Evolutionary conservation across 2,113 vertebrate genomes (phyloP).

Genomic region (Phycodurus eques): DNA sequence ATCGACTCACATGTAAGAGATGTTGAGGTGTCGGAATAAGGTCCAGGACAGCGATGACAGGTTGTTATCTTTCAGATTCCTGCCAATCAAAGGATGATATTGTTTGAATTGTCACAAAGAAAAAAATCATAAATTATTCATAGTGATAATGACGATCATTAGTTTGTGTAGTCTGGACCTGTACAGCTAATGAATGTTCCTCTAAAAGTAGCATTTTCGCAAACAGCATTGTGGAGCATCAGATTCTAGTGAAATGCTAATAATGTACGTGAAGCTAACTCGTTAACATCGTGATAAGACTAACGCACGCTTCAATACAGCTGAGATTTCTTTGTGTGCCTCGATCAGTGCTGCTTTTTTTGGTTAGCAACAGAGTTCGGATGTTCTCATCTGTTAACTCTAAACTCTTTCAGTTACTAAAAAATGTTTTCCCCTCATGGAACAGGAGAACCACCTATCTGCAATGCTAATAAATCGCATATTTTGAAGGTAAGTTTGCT

Average conservation of each 20-base stretch:
- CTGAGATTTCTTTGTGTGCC: not conserved
- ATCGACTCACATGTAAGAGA: slow-evolving; percentile 92
- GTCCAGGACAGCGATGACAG: slow-evolving; percentile 90
- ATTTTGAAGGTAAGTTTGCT: too few relatives aligned
- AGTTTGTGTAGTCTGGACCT: too few relatives aligned
- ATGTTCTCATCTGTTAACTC: not conserved
- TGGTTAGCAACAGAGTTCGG: not conserved
- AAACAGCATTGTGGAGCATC: too few relatives aligned
- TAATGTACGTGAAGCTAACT: too few relatives aligned
- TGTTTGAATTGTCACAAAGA: not conserved
- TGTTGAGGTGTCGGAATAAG: slow-evolving; percentile 88
- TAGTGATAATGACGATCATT: not conserved
- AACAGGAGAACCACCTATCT: too few relatives aligned
- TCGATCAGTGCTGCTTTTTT: not conserved
- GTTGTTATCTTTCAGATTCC: slow-evolving; percentile 96
- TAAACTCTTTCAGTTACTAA: not conserved
- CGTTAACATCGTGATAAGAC: too few relatives aligned
- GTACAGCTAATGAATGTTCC: too few relatives aligned
- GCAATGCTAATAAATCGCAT: too few relatives aligned
- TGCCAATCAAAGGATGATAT: slow-evolving; percentile 61
- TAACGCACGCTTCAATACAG: too few relatives aligned
- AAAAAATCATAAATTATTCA: not conserved
- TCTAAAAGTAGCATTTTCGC: too few relatives aligned
- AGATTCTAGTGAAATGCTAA: too few relatives aligned
- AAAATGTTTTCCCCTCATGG: too few relatives aligned